These are phyloP conservation scores for Aplidium turbinatum DNA, from an alignment of 23 tunicate species.

Conservation along the genomic window DNA sequence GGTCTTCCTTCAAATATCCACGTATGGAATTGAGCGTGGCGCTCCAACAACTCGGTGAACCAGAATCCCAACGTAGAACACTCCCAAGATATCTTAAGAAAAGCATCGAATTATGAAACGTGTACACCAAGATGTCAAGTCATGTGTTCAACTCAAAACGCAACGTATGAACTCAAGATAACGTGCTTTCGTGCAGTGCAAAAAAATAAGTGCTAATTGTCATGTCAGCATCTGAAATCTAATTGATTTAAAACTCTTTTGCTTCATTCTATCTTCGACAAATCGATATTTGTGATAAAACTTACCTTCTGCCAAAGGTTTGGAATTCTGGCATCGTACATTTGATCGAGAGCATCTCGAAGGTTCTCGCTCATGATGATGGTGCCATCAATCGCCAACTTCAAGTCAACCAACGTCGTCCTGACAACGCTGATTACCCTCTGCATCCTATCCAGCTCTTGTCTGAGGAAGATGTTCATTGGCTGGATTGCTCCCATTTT, in stretches of 20 bases:
- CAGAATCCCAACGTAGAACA: slow-evolving; percentile 96
- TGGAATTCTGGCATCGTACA: slow-evolving; percentile 98
- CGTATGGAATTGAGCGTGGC: slow-evolving; percentile 85
- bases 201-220: neutral
- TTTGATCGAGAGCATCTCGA: slow-evolving; percentile 96
- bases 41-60: slow-evolving; percentile 97
- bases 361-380: slow-evolving; percentile 99
- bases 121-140: too few species aligned
- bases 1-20: slow-evolving; percentile 99
- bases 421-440: slow-evolving; percentile 86
- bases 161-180: too few species aligned
- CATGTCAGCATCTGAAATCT: neutral
- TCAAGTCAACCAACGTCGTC: slow-evolving; percentile 86
- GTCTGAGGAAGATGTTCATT: slow-evolving; percentile 99
- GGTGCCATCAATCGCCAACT: slow-evolving; percentile 97
- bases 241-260: neutral
- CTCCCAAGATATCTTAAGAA: slow-evolving; percentile 96
- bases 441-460: slow-evolving; percentile 99
- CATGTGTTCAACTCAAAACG: too few species aligned
- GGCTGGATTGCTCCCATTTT: slow-evolving; percentile 99
- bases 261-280: neutral
- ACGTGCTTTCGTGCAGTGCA: too few species aligned
- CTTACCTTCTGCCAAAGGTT: slow-evolving; percentile 82
- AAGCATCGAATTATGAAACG: too few species aligned
- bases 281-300: neutral